These are phyloP conservation scores for Smittia sp. DNA, from an alignment of 2,888 invertebrate genomes.

Conservation along the genomic window DNA sequence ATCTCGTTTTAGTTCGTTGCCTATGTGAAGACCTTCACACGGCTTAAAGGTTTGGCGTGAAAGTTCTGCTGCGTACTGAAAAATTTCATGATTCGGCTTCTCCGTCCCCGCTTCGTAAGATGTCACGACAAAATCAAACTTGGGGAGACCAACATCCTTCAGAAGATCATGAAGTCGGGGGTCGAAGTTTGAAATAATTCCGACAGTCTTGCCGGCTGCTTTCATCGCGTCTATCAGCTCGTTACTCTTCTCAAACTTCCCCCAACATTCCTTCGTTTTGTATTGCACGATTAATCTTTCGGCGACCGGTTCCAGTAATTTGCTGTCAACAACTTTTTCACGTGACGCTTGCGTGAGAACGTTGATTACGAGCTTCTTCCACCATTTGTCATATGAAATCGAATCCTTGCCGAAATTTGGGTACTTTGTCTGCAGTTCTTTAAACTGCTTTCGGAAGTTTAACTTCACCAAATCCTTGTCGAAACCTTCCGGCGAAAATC, in stretches of 20 bases:
- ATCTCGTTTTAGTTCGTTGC: slow-evolving; percentile 72
- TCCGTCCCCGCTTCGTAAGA: slow-evolving; percentile 69
- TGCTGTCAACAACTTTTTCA: background rate
- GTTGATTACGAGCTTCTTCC: slow-evolving; percentile 58
- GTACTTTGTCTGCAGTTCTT: slow-evolving; percentile 60
- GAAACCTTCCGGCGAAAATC: slow-evolving; percentile 49
- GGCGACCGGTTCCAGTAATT: slow-evolving; percentile 53
- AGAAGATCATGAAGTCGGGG: slow-evolving; percentile 71
- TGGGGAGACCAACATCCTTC: slow-evolving; percentile 59
- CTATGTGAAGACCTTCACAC: slow-evolving; percentile 74
- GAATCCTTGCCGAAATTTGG: slow-evolving; percentile 76
- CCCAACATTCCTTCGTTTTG: slow-evolving; percentile 70
- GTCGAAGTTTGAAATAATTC: slow-evolving; percentile 88
- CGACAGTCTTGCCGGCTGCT: slow-evolving; percentile 55
- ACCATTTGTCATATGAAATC: slow-evolving; percentile 78
- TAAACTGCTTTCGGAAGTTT: slow-evolving; percentile 65
- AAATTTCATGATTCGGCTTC: slow-evolving; percentile 50
- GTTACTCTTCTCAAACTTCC: slow-evolving; percentile 60
- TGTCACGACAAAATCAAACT: slow-evolving; percentile 76
- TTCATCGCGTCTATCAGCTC: slow-evolving; percentile 59
- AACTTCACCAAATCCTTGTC: slow-evolving; percentile 55
- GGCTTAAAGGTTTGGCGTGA: slow-evolving; percentile 52
- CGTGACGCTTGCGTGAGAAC: slow-evolving; percentile 46
- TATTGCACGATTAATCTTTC: slow-evolving; percentile 64
- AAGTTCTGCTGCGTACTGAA: slow-evolving; percentile 55